phyloP scores from a whole-genome alignment of 2,113 vertebrate species.

The Festucalex cinctus region DNA sequence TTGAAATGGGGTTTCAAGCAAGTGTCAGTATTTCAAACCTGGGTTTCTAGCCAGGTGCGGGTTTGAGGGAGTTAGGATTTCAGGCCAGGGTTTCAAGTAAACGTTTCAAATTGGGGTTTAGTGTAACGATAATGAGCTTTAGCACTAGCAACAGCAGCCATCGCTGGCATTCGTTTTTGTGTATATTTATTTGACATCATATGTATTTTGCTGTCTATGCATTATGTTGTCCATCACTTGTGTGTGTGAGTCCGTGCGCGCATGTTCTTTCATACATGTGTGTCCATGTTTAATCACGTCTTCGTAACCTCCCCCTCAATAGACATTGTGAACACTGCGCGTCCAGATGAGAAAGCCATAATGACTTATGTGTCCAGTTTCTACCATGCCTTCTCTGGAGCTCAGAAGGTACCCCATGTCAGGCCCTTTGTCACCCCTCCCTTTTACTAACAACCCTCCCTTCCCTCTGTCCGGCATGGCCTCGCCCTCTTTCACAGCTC shows the following conservation, averaged over 20 bases:
- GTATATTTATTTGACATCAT: not conserved
- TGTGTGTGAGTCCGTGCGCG: constrained; percentile 8
- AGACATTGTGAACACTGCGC: constrained; percentile 97
- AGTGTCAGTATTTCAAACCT: not conserved
- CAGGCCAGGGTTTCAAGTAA: not conserved
- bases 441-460: constrained; percentile 47
- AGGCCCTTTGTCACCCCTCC: constrained; percentile 15
- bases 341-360: constrained; percentile 97
- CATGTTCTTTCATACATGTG: not conserved
- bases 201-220: not conserved
- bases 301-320: constrained; percentile 56
- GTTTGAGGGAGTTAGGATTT: not conserved
- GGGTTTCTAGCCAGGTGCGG: not conserved
- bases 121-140: not conserved
- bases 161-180: constrained; percentile 10
- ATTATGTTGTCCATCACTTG: not conserved
- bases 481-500: constrained; percentile 28
- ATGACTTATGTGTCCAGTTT: constrained; percentile 99
- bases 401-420: constrained; percentile 84
- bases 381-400: constrained; percentile 98
- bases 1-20: not conserved
- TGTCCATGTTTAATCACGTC: constrained; percentile 20
- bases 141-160: not conserved
- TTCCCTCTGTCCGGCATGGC: constrained; percentile 66
- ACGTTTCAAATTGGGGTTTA: not conserved